Percentiles rank a stretch among this genome's conserved stretches.
phyloP scores from a whole-genome alignment of 2,888 invertebrate species.

The Diadegma fenestrale region DNA sequence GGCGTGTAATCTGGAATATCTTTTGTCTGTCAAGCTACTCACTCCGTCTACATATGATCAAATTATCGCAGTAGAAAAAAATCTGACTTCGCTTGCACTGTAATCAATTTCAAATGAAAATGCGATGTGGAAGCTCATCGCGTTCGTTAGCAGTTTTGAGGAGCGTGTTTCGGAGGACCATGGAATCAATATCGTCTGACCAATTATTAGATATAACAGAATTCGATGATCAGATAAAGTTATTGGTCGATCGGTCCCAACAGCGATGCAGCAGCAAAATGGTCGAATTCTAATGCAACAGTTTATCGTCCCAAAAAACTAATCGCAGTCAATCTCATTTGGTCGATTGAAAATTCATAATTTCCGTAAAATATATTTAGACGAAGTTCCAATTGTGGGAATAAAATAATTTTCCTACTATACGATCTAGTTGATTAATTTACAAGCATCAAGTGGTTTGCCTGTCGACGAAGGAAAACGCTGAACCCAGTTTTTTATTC shows the following conservation, averaged over 20 bases:
- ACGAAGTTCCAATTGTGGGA: no score
- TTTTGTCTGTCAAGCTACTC: constrained; percentile 58
- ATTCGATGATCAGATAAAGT: neutral
- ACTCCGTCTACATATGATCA: constrained; percentile 15
- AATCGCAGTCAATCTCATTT: no score
- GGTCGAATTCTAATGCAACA: no score
- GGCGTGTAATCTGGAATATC: constrained; percentile 60
- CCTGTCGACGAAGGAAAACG: no score
- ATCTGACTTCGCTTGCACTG: neutral
- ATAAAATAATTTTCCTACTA: neutral
- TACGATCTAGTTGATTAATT: no score
- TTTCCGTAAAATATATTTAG: no score
- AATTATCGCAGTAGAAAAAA: neutral
- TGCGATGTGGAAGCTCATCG: neutral
- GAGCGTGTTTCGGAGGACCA: neutral
- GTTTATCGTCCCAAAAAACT: no score
- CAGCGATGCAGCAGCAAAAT: no score
- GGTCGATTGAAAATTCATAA: no score
- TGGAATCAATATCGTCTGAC: neutral
- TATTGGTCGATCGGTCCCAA: no score
- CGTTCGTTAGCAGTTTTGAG: neutral
- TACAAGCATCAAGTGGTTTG: no score
- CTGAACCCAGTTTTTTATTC: no score
- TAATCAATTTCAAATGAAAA: neutral
- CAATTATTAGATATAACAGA: neutral